Percentiles rank a stretch among this genome's conserved stretches.
Conservation (phyloP, 2,113 vertebrate species). For the Cettia cetti region DNA sequence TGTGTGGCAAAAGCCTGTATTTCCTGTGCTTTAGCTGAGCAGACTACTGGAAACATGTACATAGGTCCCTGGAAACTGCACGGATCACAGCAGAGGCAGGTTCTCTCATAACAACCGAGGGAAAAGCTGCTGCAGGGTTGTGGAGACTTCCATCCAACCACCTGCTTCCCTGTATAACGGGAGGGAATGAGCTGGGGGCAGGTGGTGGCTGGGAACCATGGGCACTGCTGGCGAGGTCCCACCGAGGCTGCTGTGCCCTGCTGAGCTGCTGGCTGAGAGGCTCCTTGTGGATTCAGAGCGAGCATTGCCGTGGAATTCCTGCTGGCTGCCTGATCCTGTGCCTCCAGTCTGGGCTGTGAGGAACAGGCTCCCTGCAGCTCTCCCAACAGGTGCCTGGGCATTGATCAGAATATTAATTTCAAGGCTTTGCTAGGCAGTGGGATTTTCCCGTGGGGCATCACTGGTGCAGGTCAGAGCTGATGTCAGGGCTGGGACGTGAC, state of each 20-base stretch:
- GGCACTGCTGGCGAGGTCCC: fast-evolving
- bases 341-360: not conserved
- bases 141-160: not conserved
- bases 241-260: not conserved
- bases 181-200: not conserved
- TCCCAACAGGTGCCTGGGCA: not conserved
- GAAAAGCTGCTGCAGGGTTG: not conserved
- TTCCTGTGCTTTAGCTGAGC: not conserved
- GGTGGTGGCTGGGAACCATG: not conserved
- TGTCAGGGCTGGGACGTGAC: not conserved
- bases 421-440: not conserved
- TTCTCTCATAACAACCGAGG: not conserved
- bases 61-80: not conserved
- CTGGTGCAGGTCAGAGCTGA: not conserved
- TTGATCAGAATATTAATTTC: not conserved
- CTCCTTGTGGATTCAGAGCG: not conserved
- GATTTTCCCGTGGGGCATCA: not conserved
- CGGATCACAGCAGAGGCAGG: not conserved
- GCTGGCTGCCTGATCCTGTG: fast-evolving
- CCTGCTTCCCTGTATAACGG: not conserved
- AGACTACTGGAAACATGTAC: not conserved
- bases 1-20: not conserved
- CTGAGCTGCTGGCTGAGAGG: not conserved
- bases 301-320: not conserved
- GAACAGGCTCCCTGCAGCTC: not conserved